Conservation (phyloP, 2,113 vertebrate genomes). For the Cricetomys ansorgei region DNA sequence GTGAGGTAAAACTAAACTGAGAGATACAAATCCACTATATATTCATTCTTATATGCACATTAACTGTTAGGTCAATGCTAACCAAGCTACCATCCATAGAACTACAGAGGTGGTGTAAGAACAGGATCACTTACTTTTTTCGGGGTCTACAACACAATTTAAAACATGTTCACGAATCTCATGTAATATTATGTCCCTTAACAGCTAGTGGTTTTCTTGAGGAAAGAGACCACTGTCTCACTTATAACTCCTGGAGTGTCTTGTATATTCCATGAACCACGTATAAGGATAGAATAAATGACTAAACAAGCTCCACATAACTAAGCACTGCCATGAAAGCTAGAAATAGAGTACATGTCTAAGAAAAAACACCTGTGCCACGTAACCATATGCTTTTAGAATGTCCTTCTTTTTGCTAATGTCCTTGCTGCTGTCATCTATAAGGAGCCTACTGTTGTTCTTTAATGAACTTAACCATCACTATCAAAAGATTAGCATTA, state of each 20-base stretch:
- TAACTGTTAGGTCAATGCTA: too few species aligned
- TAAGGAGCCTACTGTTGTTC: neutral
- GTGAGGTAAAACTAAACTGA: too few species aligned
- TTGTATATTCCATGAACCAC: neutral
- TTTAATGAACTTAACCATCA: neutral
- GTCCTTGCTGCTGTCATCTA: neutral
- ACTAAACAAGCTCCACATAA: neutral
- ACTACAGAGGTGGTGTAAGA: too few species aligned
- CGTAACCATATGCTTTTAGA: neutral
- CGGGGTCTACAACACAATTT: too few species aligned
- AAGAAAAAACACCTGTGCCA: neutral
- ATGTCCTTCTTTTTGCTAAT: neutral
- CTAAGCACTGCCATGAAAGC: neutral
- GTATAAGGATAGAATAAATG: neutral
- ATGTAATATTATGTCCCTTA: neutral
- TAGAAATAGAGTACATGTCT: neutral
- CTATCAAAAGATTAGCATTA: neutral
- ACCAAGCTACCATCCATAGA: too few species aligned
- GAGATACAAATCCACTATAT: too few species aligned
- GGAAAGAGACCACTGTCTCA: neutral
- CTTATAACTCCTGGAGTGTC: neutral
- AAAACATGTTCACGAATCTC: neutral
- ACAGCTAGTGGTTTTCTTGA: neutral
- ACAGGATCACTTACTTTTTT: neutral
- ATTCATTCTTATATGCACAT: too few species aligned